Percentiles rank a stretch among this genome's conserved stretches.
Evolutionary conservation across 1,140 invertebrate species (phyloP).

Genomic region (Eumeta japonica): DNA sequence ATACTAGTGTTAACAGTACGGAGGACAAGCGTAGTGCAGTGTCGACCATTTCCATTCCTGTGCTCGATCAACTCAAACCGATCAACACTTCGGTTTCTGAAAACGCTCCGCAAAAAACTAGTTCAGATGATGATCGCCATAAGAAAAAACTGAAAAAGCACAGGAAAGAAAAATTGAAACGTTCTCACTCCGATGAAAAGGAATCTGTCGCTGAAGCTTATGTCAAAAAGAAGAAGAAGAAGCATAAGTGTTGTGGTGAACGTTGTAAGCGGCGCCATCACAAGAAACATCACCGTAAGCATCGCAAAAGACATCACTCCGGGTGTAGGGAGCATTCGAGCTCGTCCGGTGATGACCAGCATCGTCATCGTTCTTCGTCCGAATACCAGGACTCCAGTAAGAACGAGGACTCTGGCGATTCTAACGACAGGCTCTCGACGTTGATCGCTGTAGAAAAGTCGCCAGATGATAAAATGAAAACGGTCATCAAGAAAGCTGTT

Average conservation of each 20-base stretch:
- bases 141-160: slow-evolving; percentile 70
- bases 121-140: slow-evolving; percentile 43
- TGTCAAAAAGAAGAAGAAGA: slow-evolving; percentile 67
- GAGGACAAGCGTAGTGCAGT: slow-evolving; percentile 55
- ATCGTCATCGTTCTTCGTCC: slow-evolving; percentile 64
- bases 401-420: slow-evolving; percentile 46
- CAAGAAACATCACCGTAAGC: slow-evolving; percentile 72
- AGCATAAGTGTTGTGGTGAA: slow-evolving; percentile 69
- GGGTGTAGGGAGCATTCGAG: slow-evolving; percentile 83
- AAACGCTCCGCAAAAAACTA: slow-evolving; percentile 20
- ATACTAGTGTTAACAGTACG: slow-evolving; percentile 59
- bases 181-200: slow-evolving; percentile 50
- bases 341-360: slow-evolving; percentile 71
- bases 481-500: slow-evolving; percentile 45
- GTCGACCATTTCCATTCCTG: slow-evolving; percentile 12
- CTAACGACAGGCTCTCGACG: slow-evolving; percentile 43
- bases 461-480: slow-evolving; percentile 48
- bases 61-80: slow-evolving; percentile 6
- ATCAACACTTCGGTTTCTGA: slow-evolving; percentile 10
- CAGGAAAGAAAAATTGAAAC: slow-evolving; percentile 66
- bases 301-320: slow-evolving; percentile 76
- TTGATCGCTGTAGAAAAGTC: slow-evolving; percentile 45
- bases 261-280: slow-evolving; percentile 71
- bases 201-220: slow-evolving; percentile 45
- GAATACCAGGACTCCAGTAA: slow-evolving; percentile 44